Evolutionary conservation across 2,113 vertebrate species (phyloP).

Genomic region (Dasyprocta punctata): DNA sequence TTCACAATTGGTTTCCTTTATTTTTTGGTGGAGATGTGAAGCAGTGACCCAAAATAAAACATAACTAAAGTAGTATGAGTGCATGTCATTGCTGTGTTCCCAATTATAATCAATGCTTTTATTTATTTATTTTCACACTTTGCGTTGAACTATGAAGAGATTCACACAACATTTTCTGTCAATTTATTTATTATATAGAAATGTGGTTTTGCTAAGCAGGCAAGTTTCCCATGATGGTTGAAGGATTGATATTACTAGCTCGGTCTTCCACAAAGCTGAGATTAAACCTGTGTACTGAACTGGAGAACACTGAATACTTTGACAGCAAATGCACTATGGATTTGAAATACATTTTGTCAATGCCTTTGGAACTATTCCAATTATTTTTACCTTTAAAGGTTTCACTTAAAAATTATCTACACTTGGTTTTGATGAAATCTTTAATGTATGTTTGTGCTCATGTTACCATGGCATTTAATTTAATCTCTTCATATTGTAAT

Average conservation of each 20-base stretch:
- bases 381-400: not conserved
- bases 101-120: no score
- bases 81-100: no score
- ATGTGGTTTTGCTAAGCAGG: not conserved
- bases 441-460: not conserved
- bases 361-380: not conserved
- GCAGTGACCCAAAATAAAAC: no score
- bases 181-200: not conserved
- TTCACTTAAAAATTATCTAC: not conserved
- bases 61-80: no score
- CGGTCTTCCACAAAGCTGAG: not conserved
- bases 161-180: not conserved
- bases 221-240: fast-evolving
- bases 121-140: not conserved
- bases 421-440: not conserved
- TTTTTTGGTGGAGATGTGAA: no score
- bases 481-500: not conserved
- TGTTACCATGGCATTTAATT: not conserved
- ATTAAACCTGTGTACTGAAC: no score
- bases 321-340: fast-evolving
- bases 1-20: no score
- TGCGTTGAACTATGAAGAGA: not conserved
- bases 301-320: not conserved
- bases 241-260: fast-evolving
- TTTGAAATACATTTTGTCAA: not conserved